Base-by-base conservation (phyloP, 2,113 vertebrate species). In the Sylvia atricapilla region DNA sequence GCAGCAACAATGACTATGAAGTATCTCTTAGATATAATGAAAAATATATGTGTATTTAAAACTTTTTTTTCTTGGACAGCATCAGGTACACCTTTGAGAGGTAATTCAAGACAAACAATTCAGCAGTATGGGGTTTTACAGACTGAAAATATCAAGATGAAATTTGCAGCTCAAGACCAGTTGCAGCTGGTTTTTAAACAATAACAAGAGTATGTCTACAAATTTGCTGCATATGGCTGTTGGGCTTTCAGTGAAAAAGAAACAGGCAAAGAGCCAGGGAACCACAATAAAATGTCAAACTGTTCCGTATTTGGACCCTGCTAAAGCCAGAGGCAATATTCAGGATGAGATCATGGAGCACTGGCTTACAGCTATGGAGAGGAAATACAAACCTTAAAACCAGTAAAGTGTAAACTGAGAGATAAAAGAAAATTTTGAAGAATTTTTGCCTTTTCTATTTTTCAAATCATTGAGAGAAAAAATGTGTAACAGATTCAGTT, bases 261-360 rank as follows among this genome's bases (percentile, higher is more conserved):
- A 92, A 39, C 56, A 58, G 92, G 88, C 92, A 90, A 53, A 63
- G 44, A 82, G 89, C 93, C 94, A 84, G 30, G 33, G 81, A 93
- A 72, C 59, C 73, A 90, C 75, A 96, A 89, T 82, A 87, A 97
- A 97, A 97, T 97, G 95, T 97, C 94, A 95, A 93, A 95, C 73
- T 76, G 43, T 68, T 96, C 94, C 15, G 2, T 95, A 96, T 96
- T 94, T 96, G 93, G 94, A 96, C 91, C 87, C 69, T 84, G 59
- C 59, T 84, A 82, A 90, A 95, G 73, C 93, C 92, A 96, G 93
- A 94, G 90, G 81, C 84, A 95, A 76, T 43, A 74, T 83, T 87
- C 62, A 79, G 77, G 75, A 82, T 95, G 96, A 95, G 93, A 93
- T 95, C 95, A 96, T 11, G 30, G 86, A 93, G 68, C 0, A 0